Percentiles rank a stretch among this genome's conserved stretches.
Conservation (phyloP, 2,888 invertebrate genomes). For the Brachylomia viminalis region DNA sequence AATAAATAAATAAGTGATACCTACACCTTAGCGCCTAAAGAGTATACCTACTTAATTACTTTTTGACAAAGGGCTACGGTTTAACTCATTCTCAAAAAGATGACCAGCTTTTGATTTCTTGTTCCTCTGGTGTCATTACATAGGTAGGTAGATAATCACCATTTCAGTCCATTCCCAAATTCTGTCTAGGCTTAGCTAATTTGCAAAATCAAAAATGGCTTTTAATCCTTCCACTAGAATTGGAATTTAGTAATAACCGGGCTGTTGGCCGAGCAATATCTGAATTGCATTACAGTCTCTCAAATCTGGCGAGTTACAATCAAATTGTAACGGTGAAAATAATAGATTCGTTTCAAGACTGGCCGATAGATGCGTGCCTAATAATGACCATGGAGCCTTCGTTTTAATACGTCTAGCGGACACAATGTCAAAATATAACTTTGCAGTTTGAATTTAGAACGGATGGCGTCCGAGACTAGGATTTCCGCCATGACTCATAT, state of each 20-base stretch:
- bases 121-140: background rate
- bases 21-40: background rate
- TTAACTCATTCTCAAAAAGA: background rate
- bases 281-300: constrained; percentile 24
- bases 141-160: too few relatives aligned
- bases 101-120: too few relatives aligned
- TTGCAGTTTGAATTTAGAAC: constrained; percentile 35
- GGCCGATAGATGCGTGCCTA: constrained; percentile 15
- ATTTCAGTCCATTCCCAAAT: background rate
- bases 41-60: background rate
- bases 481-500: constrained; percentile 49
- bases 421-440: background rate
- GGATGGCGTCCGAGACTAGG: constrained; percentile 37
- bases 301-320: constrained; percentile 32
- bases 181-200: background rate
- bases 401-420: background rate
- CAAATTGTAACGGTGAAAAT: constrained; percentile 43
- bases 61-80: background rate
- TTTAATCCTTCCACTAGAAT: background rate
- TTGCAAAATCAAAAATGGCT: background rate
- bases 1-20: too few relatives aligned
- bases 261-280: background rate
- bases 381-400: constrained; percentile 16
- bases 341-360: constrained; percentile 48
- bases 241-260: background rate